Conservation (phyloP, 2,888 invertebrate genomes). For the Archaeoteleia sp. region DNA sequence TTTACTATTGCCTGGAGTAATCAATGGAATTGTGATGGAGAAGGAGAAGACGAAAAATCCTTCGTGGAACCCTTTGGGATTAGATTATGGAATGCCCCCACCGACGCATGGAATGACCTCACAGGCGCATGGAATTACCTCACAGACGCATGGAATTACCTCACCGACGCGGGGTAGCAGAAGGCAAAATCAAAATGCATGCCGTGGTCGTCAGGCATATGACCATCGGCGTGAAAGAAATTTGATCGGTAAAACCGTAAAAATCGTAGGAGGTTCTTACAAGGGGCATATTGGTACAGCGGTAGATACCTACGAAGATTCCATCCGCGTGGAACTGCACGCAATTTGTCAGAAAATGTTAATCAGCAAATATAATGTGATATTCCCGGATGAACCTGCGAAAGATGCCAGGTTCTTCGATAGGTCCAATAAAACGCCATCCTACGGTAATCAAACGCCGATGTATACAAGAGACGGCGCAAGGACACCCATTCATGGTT, state of each 20-base stretch:
- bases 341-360: conserved; percentile 98
- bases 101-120: too few relatives aligned
- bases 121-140: too few relatives aligned
- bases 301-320: conserved; percentile 96
- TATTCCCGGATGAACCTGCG: conserved; percentile 82
- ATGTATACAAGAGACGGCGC: conserved; percentile 88
- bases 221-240: conserved; percentile 85
- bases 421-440: conserved; percentile 82
- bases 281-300: conserved; percentile 99
- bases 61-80: too few relatives aligned
- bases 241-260: conserved; percentile 96
- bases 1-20: conserved; percentile 92
- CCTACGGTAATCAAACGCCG: conserved; percentile 86
- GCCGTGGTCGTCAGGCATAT: conserved; percentile 68
- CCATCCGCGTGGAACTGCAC: conserved; percentile 96
- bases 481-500: conserved; percentile 92
- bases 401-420: conserved; percentile 82
- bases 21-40: conserved; percentile 74
- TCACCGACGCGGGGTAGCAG: conserved; percentile 86
- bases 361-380: conserved; percentile 92
- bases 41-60: too few relatives aligned
- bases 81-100: conserved; percentile 85
- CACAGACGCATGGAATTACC: conserved; percentile 93
- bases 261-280: conserved; percentile 97
- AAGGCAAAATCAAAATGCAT: conserved; percentile 67